Conservation (phyloP, 2,888 invertebrate species). For the Cheilosia soror region DNA sequence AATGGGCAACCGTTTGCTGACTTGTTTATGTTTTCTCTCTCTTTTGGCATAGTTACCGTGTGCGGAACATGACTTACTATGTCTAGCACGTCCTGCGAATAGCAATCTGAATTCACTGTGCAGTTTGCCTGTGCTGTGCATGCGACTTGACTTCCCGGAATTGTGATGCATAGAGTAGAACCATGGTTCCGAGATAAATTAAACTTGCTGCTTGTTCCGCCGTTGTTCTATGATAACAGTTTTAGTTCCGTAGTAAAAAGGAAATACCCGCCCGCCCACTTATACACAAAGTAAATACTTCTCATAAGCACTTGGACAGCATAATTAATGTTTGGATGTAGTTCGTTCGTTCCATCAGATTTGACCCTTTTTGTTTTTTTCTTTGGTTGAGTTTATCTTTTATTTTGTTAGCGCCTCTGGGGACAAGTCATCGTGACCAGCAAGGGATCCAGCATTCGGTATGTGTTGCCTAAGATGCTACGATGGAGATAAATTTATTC, state of each 20-base stretch:
- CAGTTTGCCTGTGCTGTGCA: not conserved
- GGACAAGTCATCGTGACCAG: not conserved
- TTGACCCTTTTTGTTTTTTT: conserved; percentile 30
- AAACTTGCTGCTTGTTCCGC: not conserved
- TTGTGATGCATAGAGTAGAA: conserved; percentile 15
- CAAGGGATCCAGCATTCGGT: not conserved
- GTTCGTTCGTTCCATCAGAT: not conserved
- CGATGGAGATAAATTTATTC: too few species aligned
- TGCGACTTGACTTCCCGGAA: conserved; percentile 64
- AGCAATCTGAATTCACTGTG: conserved; percentile 28
- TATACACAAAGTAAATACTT: not conserved
- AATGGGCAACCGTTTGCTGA: conserved; percentile 32
- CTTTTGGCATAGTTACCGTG: conserved; percentile 46
- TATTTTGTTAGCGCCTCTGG: conserved; percentile 14
- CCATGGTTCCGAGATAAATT: conserved; percentile 39
- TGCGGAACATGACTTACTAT: conserved; percentile 58
- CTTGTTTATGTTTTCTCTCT: conserved; percentile 19
- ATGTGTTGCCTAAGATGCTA: not conserved
- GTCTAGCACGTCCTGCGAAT: conserved; percentile 60
- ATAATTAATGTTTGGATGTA: conserved; percentile 34
- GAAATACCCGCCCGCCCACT: conserved; percentile 23
- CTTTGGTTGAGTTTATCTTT: conserved; percentile 38
- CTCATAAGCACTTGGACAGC: conserved; percentile 35
- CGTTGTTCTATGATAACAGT: conserved; percentile 33
- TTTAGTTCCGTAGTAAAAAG: conserved; percentile 51